These are phyloP conservation scores for Amazonetta brasiliensis DNA, from an alignment of 2,797 vertebrate species.

Conservation along the genomic window DNA sequence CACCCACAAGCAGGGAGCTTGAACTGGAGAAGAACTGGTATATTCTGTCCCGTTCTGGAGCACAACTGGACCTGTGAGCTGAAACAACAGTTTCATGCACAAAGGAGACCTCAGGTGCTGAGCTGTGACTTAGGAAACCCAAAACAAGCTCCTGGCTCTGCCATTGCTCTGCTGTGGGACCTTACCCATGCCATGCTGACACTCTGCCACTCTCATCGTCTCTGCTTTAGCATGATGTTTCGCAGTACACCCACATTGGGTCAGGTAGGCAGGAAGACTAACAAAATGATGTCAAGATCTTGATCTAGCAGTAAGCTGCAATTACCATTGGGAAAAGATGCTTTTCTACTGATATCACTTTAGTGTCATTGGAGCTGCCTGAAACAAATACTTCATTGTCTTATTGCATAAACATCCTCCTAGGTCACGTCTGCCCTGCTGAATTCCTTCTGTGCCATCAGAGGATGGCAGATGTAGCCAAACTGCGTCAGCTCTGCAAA, in stretches of 20 bases:
- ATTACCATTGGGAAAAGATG: not conserved
- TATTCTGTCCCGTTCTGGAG: not conserved
- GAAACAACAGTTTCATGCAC: not conserved
- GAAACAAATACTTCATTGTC: constrained; percentile 39
- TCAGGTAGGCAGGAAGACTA: not conserved
- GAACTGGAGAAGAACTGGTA: not conserved
- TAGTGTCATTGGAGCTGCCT: constrained; percentile 8
- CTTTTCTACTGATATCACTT: constrained; percentile 6
- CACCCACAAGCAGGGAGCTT: not conserved
- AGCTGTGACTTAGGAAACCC: not conserved
- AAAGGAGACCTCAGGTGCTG: not conserved
- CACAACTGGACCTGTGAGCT: rapidly evolving
- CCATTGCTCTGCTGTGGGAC: not conserved
- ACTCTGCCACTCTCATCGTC: not conserved
- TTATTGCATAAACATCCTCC: constrained; percentile 13
- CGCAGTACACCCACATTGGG: not conserved
- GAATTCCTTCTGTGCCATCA: not conserved
- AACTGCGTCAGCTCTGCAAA: constrained; percentile 46
- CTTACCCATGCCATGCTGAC: not conserved
- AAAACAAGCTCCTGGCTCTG: not conserved
- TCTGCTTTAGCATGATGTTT: not conserved
- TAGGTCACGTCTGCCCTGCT: not conserved
- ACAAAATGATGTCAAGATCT: not conserved
- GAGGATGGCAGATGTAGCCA: constrained; percentile 11
- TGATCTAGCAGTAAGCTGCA: not conserved